A percentile compares a stretch with the other conserved stretches of the same genome.
phyloP scores from a whole-genome alignment of 2,113 vertebrate species.

The Aix galericulata region DNA sequence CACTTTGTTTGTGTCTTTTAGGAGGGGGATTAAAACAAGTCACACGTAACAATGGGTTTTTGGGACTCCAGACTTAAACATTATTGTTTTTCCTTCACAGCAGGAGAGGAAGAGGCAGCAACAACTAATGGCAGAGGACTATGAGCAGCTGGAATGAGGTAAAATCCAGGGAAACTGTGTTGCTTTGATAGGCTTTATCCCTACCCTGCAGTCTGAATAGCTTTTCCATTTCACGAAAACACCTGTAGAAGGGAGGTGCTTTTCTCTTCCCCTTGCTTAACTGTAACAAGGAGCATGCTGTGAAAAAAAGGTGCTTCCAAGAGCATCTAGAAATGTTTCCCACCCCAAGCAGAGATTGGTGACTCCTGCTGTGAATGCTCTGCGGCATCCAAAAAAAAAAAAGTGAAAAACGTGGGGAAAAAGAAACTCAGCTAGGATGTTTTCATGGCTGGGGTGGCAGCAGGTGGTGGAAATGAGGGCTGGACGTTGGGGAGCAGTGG shows the following conservation, averaged over 20 bases:
- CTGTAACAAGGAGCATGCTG: not conserved
- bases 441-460: not conserved
- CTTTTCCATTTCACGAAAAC: conserved; percentile 46
- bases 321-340: conserved; percentile 47
- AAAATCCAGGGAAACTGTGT: conserved; percentile 2
- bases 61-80: not conserved
- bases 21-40: not conserved
- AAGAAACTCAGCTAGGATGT: not conserved
- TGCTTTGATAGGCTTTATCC: not conserved
- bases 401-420: not conserved
- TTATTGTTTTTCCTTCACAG: not conserved
- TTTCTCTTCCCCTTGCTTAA: conserved; percentile 11
- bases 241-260: not conserved
- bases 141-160: conserved; percentile 6
- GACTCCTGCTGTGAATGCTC: not conserved
- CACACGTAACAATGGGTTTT: not conserved
- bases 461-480: not conserved
- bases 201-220: not conserved
- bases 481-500: not conserved
- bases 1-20: not conserved
- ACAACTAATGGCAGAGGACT: conserved; percentile 13
- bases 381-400: not conserved
- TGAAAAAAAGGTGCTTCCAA: conserved; percentile 52
- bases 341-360: not conserved
- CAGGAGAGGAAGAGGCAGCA: not conserved